These are phyloP conservation scores for Watsonalla binaria DNA, from an alignment of 2,888 invertebrate genomes.

Conservation along the genomic window DNA sequence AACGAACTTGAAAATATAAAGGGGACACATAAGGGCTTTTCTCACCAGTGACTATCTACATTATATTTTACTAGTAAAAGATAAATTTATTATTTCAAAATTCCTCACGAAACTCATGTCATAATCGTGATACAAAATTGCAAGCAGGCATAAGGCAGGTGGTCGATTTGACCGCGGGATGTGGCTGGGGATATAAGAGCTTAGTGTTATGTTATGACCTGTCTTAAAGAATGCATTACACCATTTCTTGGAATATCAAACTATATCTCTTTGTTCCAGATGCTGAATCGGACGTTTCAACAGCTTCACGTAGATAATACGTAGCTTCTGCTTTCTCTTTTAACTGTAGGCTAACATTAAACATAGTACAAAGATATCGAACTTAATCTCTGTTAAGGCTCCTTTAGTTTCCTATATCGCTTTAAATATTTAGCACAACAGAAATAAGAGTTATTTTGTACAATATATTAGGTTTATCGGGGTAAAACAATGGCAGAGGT, in stretches of 20 bases:
- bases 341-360: constrained; percentile 27
- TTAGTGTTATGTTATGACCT: not conserved
- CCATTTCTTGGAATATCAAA: not conserved
- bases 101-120: not conserved
- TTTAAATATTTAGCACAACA: constrained; percentile 27
- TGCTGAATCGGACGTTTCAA: constrained; percentile 72
- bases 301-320: constrained; percentile 46
- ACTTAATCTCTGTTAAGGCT: constrained; percentile 48
- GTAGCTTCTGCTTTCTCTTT: constrained; percentile 28
- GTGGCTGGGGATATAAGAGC: not conserved
- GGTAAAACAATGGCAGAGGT: constrained; percentile 68
- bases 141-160: not conserved
- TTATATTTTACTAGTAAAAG: too few species aligned
- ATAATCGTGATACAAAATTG: not conserved
- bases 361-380: constrained; percentile 69
- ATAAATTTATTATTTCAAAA: not conserved
- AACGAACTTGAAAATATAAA: too few species aligned
- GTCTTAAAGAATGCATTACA: not conserved
- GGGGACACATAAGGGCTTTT: too few species aligned
- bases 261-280: constrained; percentile 57
- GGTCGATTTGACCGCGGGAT: not conserved
- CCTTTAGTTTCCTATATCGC: constrained; percentile 30
- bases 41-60: too few species aligned
- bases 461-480: constrained; percentile 60
- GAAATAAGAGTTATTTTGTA: constrained; percentile 38